These are phyloP conservation scores for Malacoctenus gilli DNA, from an alignment of 2,797 vertebrate species.

Conservation along the genomic window DNA sequence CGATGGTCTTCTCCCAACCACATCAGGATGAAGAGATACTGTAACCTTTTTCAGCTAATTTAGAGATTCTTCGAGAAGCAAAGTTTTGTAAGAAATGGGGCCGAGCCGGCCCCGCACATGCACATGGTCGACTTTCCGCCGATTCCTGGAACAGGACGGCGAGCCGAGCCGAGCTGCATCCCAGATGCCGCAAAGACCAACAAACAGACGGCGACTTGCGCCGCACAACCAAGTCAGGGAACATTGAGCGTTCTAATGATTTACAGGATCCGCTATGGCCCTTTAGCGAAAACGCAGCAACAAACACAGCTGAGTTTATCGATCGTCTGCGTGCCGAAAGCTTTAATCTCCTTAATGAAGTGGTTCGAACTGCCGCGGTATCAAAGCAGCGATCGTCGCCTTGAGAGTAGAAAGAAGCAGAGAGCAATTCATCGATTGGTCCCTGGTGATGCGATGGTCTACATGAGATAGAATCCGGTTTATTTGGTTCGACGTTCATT, in stretches of 20 bases:
- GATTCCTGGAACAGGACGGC: slow-evolving; percentile 17
- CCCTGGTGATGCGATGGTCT: no score
- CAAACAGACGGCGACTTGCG: slow-evolving; percentile 51
- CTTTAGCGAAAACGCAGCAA: background rate
- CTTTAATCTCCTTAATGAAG: background rate
- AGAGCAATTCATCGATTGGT: no score
- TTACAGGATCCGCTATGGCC: slow-evolving; percentile 40
- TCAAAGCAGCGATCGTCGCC: slow-evolving; percentile 5
- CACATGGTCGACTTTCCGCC: background rate
- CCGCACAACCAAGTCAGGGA: slow-evolving; percentile 56
- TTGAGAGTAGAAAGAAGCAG: background rate
- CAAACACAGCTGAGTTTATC: background rate
- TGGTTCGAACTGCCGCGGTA: background rate
- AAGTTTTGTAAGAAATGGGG: no score
- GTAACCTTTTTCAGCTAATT: no score
- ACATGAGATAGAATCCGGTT: no score
- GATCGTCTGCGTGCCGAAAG: background rate
- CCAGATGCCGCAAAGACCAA: slow-evolving; percentile 31
- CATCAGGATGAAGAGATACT: no score
- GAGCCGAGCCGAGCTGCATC: slow-evolving; percentile 5
- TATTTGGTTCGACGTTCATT: no score
- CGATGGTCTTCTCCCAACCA: background rate
- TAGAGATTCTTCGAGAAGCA: no score
- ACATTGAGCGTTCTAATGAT: slow-evolving; percentile 62
- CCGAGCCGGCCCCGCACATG: no score